Conservation (phyloP, 2,113 vertebrate species). For the Solea solea region DNA sequence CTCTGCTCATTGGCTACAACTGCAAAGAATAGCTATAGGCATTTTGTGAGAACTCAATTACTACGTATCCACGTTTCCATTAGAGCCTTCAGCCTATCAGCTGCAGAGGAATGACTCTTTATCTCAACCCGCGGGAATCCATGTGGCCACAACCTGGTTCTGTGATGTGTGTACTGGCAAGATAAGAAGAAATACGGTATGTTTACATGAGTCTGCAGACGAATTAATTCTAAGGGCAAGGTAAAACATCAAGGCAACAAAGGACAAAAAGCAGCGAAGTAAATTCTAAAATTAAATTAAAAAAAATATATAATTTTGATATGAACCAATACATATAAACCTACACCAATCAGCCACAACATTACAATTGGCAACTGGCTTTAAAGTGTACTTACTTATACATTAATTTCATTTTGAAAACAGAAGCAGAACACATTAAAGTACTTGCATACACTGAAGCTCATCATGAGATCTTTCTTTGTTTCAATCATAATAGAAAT, state of each 20-base stretch:
- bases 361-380: too few relatives aligned
- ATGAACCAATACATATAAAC: too few relatives aligned
- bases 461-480: too few relatives aligned
- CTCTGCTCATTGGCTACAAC: background rate
- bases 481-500: too few relatives aligned
- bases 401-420: too few relatives aligned
- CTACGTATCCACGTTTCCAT: slow-evolving; percentile 13
- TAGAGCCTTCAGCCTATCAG: slow-evolving; percentile 3
- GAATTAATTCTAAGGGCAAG: background rate
- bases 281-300: too few relatives aligned
- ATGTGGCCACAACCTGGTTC: background rate
- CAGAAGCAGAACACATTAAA: too few relatives aligned
- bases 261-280: background rate
- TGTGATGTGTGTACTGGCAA: background rate
- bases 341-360: too few relatives aligned
- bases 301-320: too few relatives aligned
- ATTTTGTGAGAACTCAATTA: slow-evolving; percentile 29
- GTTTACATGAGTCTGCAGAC: background rate
- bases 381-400: too few relatives aligned
- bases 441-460: too few relatives aligned
- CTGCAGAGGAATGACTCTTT: background rate
- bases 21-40: slow-evolving; percentile 19
- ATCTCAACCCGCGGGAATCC: slow-evolving; percentile 5
- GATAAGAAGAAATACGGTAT: background rate
- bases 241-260: background rate